Percentiles rank a stretch among this genome's conserved stretches.
These are phyloP conservation scores for Deladenus siricidicola DNA, from an alignment of 2,888 invertebrate species.

Conservation along the genomic window DNA sequence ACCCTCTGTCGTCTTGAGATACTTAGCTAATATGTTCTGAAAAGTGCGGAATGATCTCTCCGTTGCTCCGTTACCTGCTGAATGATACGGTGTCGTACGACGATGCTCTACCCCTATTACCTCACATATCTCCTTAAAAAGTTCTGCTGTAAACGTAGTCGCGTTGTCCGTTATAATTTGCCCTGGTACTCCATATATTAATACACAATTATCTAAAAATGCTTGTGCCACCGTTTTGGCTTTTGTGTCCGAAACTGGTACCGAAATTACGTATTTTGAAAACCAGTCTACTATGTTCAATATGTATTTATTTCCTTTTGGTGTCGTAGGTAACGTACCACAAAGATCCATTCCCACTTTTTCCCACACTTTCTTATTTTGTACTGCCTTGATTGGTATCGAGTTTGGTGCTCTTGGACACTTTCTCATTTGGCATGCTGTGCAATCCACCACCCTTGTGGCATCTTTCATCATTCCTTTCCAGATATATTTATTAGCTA, in stretches of 20 bases:
- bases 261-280: conserved; percentile 28
- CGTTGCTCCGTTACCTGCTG: conserved; percentile 34
- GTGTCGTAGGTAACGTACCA: conserved; percentile 17
- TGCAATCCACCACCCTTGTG: conserved; percentile 10
- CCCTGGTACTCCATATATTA: conserved; percentile 29
- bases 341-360: conserved; percentile 20
- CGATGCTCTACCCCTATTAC: too few relatives aligned
- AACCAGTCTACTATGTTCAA: conserved; percentile 10
- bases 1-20: conserved; percentile 10
- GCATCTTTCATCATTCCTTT: conserved; percentile 12
- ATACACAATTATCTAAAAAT: conserved; percentile 28
- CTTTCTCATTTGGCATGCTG: conserved; percentile 17
- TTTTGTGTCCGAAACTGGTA: conserved; percentile 47
- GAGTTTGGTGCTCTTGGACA: background rate
- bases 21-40: conserved; percentile 17
- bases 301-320: conserved; percentile 16
- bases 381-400: conserved; percentile 13
- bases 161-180: conserved; percentile 40
- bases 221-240: conserved; percentile 46
- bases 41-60: conserved; percentile 32
- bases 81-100: conserved; percentile 24
- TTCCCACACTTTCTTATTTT: conserved; percentile 2
- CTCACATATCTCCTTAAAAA: conserved; percentile 12
- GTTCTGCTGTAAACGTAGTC: conserved; percentile 23
- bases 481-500: conserved; percentile 22